A percentile compares a stretch with the other conserved stretches of the same genome.
These are phyloP conservation scores for Nemotelus nigrinus DNA, from an alignment of 2,888 invertebrate genomes.

Conservation along the genomic window DNA sequence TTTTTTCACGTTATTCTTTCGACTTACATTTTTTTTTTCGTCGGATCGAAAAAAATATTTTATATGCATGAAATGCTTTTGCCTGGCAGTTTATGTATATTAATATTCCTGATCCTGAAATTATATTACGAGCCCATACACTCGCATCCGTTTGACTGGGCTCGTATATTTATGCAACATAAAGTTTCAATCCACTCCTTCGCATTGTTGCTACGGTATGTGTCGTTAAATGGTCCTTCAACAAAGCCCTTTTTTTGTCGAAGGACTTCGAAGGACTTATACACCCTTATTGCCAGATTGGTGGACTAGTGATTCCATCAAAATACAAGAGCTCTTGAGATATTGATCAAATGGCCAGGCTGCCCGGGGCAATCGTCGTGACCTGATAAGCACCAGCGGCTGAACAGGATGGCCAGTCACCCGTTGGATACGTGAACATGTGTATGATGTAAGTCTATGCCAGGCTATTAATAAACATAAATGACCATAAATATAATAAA, in stretches of 20 bases:
- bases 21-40: background rate
- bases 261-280: background rate
- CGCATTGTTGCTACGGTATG: background rate
- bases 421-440: background rate
- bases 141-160: too few species aligned
- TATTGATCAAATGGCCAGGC: constrained; percentile 26
- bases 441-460: constrained; percentile 18
- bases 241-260: background rate
- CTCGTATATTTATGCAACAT: constrained; percentile 24
- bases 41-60: background rate
- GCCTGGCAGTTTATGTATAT: background rate
- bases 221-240: constrained; percentile 25
- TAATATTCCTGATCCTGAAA: constrained; percentile 11
- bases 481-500: constrained; percentile 36
- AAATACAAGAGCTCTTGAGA: constrained; percentile 24
- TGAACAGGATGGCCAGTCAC: background rate
- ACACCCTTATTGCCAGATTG: background rate
- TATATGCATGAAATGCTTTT: background rate
- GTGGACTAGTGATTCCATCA: background rate
- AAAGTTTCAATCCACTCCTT: constrained; percentile 29
- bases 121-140: constrained; percentile 8
- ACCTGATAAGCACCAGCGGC: background rate
- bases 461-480: constrained; percentile 1
- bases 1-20: background rate
- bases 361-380: background rate